Conservation (phyloP, 2,113 vertebrate genomes). For the Seriola dumerili region DNA sequence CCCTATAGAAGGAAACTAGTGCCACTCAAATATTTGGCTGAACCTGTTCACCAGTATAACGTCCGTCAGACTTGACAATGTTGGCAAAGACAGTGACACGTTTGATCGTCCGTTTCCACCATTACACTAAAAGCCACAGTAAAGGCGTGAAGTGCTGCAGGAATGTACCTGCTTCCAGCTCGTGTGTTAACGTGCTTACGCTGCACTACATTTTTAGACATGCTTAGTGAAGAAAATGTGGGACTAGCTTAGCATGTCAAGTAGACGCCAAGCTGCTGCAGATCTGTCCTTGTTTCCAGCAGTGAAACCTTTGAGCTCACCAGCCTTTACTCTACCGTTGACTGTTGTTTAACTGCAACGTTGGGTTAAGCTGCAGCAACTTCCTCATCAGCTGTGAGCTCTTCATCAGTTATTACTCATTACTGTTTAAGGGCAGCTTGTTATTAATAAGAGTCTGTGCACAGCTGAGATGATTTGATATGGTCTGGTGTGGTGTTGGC, state of each 20-base stretch:
- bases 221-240: neutral
- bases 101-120: neutral
- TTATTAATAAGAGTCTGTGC: slow-evolving; percentile 25
- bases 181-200: slow-evolving; percentile 19
- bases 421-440: slow-evolving; percentile 24
- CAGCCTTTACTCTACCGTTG: neutral
- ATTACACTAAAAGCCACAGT: neutral
- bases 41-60: slow-evolving; percentile 18
- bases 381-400: neutral
- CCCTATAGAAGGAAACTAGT: slow-evolving; percentile 22
- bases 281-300: slow-evolving; percentile 4
- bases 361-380: neutral
- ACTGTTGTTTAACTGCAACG: slow-evolving; percentile 2
- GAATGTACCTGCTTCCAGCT: slow-evolving; percentile 14
- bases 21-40: slow-evolving; percentile 51
- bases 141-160: neutral
- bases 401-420: slow-evolving; percentile 22
- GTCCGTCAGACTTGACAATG: neutral
- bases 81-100: neutral
- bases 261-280: slow-evolving; percentile 1
- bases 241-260: neutral
- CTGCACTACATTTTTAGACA: slow-evolving; percentile 25
- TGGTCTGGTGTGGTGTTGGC: neutral
- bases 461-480: slow-evolving; percentile 28
- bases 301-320: neutral